These are phyloP conservation scores for Dipodomys spectabilis DNA, from an alignment of 2,113 vertebrate species.

Conservation along the genomic window DNA sequence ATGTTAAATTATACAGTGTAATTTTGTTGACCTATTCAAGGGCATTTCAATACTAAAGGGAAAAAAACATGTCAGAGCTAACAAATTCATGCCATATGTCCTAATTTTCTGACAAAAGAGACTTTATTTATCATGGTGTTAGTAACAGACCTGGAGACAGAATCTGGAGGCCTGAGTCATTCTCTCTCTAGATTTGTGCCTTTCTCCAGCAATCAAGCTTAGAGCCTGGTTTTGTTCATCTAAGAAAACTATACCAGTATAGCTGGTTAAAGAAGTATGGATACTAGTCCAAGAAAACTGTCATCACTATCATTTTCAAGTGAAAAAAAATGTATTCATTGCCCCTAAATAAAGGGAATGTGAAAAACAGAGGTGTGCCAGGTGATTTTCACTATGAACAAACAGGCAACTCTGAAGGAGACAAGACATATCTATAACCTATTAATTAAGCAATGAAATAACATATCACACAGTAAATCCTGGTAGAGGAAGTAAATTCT, in stretches of 20 bases:
- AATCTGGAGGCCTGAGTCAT: background rate
- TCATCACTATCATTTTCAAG: background rate
- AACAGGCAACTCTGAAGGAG: background rate
- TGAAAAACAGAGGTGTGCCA: background rate
- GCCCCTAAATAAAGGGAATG: background rate
- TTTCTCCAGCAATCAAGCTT: constrained; percentile 21
- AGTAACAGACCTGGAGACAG: background rate
- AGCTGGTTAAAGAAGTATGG: background rate
- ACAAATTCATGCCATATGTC: background rate
- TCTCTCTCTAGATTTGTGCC: background rate
- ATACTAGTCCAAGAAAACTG: background rate
- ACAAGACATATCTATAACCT: background rate
- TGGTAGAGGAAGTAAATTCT: background rate
- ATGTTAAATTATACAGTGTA: background rate
- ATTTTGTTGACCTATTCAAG: background rate
- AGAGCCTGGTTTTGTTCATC: constrained; percentile 5
- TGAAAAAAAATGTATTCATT: background rate
- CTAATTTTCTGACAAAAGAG: background rate
- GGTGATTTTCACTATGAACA: background rate
- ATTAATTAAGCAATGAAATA: background rate
- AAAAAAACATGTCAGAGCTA: background rate
- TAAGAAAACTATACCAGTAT: background rate
- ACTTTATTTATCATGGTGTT: background rate
- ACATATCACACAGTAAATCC: background rate
- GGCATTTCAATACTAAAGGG: background rate